Conservation (phyloP, 2,888 invertebrate species). For the Tanytarsus gracilentus region DNA sequence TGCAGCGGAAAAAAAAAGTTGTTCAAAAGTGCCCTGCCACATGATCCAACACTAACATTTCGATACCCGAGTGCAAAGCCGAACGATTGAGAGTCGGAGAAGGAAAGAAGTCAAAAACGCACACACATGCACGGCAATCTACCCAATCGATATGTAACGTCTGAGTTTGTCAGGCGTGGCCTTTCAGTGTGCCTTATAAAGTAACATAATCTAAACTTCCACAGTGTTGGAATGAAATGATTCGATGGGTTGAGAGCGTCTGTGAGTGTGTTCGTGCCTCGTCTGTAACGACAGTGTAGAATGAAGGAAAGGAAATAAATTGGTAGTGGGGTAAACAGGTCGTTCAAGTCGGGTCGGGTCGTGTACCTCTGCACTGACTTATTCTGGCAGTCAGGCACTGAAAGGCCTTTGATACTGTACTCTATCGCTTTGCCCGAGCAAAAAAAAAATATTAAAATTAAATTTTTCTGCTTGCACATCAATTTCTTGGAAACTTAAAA, state of each 20-base stretch:
- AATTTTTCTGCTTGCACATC: conserved; percentile 14
- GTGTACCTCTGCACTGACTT: conserved; percentile 46
- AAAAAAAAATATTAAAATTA: conserved; percentile 23
- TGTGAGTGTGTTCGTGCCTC: not conserved
- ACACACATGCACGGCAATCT: not conserved
- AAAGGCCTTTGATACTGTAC: conserved; percentile 38
- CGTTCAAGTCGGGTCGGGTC: conserved; percentile 41
- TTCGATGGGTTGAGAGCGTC: not conserved
- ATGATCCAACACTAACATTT: conserved; percentile 20
- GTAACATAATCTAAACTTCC: not conserved
- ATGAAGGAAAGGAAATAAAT: conserved; percentile 27
- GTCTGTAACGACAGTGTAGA: conserved; percentile 13
- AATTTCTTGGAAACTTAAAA: not conserved
- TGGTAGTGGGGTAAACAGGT: conserved; percentile 28
- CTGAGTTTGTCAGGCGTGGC: conserved; percentile 19
- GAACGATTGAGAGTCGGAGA: not conserved
- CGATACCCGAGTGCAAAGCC: not conserved
- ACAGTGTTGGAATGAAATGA: conserved; percentile 7
- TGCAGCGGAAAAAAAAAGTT: not conserved
- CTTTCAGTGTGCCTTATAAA: not conserved
- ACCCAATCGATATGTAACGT: conserved; percentile 1
- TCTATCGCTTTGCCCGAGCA: conserved; percentile 23
- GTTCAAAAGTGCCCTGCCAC: not conserved
- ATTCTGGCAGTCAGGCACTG: conserved; percentile 46
- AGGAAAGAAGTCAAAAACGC: not conserved